These are phyloP conservation scores for Agapornis roseicollis DNA, from an alignment of 2,113 vertebrate genomes.

Conservation along the genomic window DNA sequence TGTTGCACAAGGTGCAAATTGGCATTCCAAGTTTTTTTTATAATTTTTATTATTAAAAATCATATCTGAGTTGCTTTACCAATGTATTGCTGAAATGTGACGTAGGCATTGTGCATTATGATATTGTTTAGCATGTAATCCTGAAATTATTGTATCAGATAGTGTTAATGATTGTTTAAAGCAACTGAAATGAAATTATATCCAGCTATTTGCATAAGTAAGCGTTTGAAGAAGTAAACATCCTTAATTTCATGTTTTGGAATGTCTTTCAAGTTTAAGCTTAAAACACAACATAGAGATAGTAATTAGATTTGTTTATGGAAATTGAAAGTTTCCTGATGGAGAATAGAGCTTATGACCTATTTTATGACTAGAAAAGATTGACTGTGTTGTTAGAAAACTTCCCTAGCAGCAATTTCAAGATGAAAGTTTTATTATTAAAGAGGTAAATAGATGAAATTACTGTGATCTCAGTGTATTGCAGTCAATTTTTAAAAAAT, in stretches of 20 bases:
- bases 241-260: neutral
- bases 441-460: neutral
- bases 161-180: neutral
- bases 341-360: neutral
- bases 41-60: neutral
- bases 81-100: neutral
- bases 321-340: neutral
- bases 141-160: neutral
- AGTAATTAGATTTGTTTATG: neutral
- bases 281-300: neutral
- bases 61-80: neutral
- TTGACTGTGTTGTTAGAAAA: neutral
- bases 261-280: neutral
- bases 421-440: neutral
- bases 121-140: neutral
- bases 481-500: neutral
- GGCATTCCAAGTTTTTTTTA: neutral
- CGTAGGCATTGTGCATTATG: rapidly evolving
- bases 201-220: neutral
- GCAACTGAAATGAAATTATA: neutral
- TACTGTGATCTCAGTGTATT: neutral
- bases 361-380: neutral
- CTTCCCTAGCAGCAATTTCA: neutral
- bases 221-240: neutral
- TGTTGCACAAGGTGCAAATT: neutral